phyloP scores from a whole-genome alignment of 2,888 invertebrate species.

The Nomada fucata region DNA sequence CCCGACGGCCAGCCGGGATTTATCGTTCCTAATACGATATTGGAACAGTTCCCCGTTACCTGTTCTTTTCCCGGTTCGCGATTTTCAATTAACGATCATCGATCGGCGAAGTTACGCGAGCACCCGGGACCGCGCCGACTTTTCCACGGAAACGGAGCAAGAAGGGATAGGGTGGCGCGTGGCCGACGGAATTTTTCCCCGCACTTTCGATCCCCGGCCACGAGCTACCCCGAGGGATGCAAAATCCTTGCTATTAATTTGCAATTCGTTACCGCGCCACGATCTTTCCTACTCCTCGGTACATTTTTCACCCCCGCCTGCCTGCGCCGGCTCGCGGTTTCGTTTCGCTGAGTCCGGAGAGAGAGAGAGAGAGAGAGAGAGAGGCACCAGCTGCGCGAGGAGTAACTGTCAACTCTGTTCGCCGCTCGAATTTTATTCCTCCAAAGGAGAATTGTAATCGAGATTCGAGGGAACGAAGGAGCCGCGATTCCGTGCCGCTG shows the following conservation, averaged over 20 bases:
- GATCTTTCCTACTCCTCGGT: slow-evolving; percentile 51
- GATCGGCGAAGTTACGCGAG: slow-evolving; percentile 59
- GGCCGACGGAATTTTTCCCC: slow-evolving; percentile 16
- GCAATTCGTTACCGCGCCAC: slow-evolving; percentile 77
- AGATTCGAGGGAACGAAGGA: too few relatives aligned
- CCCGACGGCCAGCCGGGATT: slow-evolving; percentile 77
- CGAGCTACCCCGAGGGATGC: slow-evolving; percentile 72
- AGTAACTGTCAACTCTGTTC: too few relatives aligned
- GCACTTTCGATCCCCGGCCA: slow-evolving; percentile 50
- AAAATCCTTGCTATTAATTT: slow-evolving; percentile 81
- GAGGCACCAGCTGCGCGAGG: neutral
- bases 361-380: neutral
- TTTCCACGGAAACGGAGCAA: neutral
- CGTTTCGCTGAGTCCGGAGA: neutral
- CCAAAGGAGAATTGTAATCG: too few relatives aligned
- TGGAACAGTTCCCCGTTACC: slow-evolving; percentile 55
- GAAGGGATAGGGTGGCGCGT: slow-evolving; percentile 2
- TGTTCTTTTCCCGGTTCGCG: slow-evolving; percentile 56
- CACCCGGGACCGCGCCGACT: neutral
- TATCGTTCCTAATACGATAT: slow-evolving; percentile 82
- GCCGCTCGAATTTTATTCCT: too few relatives aligned
- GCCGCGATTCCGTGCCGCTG: too few relatives aligned
- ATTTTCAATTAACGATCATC: slow-evolving; percentile 78
- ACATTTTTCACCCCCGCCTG: neutral
- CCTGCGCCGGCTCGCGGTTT: neutral